Conservation (phyloP, 2,888 invertebrate species). For the Rhingia rostrata region DNA sequence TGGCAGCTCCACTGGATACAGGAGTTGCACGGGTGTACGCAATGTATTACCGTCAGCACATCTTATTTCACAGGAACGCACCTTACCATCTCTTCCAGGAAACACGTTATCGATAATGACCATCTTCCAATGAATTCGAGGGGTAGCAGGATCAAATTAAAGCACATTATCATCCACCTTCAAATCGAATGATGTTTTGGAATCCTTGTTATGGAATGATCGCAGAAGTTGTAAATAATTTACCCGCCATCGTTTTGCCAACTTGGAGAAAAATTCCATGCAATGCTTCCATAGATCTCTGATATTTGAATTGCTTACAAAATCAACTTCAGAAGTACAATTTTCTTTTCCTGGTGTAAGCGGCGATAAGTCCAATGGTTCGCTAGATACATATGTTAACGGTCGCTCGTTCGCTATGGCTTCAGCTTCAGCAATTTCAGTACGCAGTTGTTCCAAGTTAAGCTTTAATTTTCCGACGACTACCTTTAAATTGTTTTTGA, state of each 20-base stretch:
- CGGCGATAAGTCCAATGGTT: slow-evolving; percentile 24
- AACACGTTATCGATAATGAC: neutral
- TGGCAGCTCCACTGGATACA: slow-evolving; percentile 20
- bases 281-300: slow-evolving; percentile 5
- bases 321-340: too few species aligned
- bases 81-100: slow-evolving; percentile 1
- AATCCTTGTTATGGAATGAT: neutral
- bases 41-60: slow-evolving; percentile 9
- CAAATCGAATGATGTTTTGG: neutral
- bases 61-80: slow-evolving; percentile 12
- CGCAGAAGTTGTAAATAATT: slow-evolving; percentile 11
- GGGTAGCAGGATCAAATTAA: slow-evolving; percentile 5
- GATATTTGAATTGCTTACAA: too few species aligned
- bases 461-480: slow-evolving; percentile 13
- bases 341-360: too few species aligned
- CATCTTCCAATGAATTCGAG: slow-evolving; percentile 16
- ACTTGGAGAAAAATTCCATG: slow-evolving; percentile 8
- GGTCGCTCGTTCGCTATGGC: slow-evolving; percentile 27
- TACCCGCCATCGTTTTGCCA: slow-evolving; percentile 10
- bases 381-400: slow-evolving; percentile 29
- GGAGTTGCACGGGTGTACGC: neutral
- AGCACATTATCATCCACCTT: slow-evolving; percentile 12
- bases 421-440: slow-evolving; percentile 9
- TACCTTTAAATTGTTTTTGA: slow-evolving; percentile 29
- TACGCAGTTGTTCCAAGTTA: slow-evolving; percentile 21